These are phyloP conservation scores for Oscheius sp. DNA, from an alignment of 2,888 invertebrate species.

Conservation along the genomic window DNA sequence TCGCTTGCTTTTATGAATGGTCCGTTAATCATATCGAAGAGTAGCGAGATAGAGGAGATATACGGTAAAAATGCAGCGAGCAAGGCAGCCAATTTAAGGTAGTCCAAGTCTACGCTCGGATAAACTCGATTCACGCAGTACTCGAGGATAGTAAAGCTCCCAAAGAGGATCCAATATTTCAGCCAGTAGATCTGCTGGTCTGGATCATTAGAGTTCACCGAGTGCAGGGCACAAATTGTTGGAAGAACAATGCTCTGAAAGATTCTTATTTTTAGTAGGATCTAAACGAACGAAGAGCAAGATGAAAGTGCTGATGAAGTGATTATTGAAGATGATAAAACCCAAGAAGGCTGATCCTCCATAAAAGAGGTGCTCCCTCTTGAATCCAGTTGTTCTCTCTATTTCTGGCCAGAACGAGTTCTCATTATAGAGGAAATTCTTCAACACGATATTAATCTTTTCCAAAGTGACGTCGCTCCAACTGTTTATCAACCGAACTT, in stretches of 20 bases:
- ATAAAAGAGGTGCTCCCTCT: constrained; percentile 16
- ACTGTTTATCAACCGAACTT: constrained; percentile 11
- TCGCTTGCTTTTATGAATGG: not conserved
- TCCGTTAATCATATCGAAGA: constrained; percentile 3
- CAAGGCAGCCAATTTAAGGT: not conserved
- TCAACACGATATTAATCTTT: not conserved
- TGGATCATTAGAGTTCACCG: not conserved
- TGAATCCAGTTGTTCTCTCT: not conserved
- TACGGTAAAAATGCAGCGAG: not conserved
- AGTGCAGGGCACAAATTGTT: not conserved
- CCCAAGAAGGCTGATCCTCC: not conserved
- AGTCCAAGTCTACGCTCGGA: not conserved
- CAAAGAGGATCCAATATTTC: constrained; percentile 9
- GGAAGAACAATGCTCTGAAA: constrained; percentile 15
- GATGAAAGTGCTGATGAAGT: not conserved
- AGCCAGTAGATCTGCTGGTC: constrained; percentile 6
- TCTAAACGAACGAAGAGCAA: too few relatives aligned
- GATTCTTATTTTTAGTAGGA: not conserved
- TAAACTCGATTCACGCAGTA: not conserved
- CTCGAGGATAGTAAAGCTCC: not conserved
- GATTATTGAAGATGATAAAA: not conserved
- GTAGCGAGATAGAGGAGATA: not conserved
- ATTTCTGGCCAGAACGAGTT: constrained; percentile 3
- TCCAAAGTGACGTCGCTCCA: constrained; percentile 12
- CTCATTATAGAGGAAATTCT: constrained; percentile 16